Evolutionary conservation across 2,113 vertebrate species (phyloP), one percentile per base, ranked within the genome.

Genomic region (Anolis carolinensis): DNA sequence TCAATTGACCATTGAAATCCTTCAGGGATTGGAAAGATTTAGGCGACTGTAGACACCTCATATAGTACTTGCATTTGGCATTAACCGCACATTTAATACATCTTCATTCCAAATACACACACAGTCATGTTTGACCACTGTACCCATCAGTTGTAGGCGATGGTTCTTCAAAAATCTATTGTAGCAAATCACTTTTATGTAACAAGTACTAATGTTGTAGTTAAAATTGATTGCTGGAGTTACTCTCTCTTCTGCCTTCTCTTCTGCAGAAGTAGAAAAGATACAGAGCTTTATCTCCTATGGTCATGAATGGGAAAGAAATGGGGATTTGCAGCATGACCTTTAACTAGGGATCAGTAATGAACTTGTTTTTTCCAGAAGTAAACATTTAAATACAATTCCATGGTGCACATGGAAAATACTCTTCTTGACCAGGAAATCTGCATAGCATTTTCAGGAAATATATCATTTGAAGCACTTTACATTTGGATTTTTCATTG

Each of bases 401-500:
- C 14, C 68, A 71, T 70, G 30, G 36, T 72, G 30, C 18, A 73
- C 14, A 14, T 39, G 81, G 48, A 83, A 74, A 63, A 72, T 13
- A 30, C 18, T 36, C 18, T 59, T 10, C 71, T 27, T 74, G 25
- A 44, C n/a, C 68, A n/a, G n/a, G 70, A n/a, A n/a, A 80, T 73
- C 34, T 80, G 20, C 8, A 39, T 79, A n/a, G 65, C 8, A 70
- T 85, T 68, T 71, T 11, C 72, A 39, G 74, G 55, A 85, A 59
- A 71, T 1, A 25, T 34, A 72, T 55, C 21, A 34, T 48, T n/a
- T 85, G 50, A n/a, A 5, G 36, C 32, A 23, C 30, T 48, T 63
- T 73, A 18, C 27, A 63, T 73, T 32, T 80, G 36, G 77, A 73
- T 84, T 84, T 84, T 76, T 10, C 59, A 67, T 67, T 76, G 16